These are phyloP conservation scores for Siniperca obscura DNA, from an alignment of 2,797 vertebrate species.

Conservation along the genomic window DNA sequence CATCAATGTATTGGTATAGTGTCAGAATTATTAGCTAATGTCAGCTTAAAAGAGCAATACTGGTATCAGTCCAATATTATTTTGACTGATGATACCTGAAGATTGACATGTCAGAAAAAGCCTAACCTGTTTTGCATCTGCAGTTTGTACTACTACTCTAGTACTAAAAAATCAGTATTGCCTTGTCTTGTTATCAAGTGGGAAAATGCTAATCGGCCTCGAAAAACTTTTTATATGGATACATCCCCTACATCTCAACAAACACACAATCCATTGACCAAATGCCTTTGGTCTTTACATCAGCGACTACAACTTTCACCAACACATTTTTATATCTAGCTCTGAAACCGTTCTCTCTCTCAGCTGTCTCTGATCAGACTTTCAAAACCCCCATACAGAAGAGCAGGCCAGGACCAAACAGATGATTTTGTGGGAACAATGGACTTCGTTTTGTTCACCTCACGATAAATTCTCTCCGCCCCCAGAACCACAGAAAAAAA, in stretches of 20 bases:
- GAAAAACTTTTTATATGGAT: neutral
- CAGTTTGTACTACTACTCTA: neutral
- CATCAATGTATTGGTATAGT: neutral
- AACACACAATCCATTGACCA: neutral
- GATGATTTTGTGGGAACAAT: slow-evolving; percentile 75
- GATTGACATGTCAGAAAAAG: neutral
- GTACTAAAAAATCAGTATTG: neutral
- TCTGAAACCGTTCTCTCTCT: slow-evolving; percentile 32
- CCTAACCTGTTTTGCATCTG: neutral
- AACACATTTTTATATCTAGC: slow-evolving; percentile 4
- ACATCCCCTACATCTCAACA: neutral
- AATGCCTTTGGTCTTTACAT: neutral
- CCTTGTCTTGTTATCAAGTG: neutral
- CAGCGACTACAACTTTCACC: neutral
- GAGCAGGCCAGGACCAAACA: slow-evolving; percentile 51
- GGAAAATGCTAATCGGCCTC: neutral
- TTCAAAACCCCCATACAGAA: slow-evolving; percentile 66
- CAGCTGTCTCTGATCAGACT: slow-evolving; percentile 57
- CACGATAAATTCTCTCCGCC: slow-evolving; percentile 68
- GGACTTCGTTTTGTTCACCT: slow-evolving; percentile 72
- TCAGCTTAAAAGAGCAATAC: neutral
- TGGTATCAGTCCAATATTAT: neutral
- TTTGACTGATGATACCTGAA: neutral
- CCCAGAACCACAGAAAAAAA: slow-evolving; percentile 51
- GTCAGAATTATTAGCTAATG: neutral